Evolutionary conservation across 23 tunicate genomes (phyloP).

Genomic region (Botrylloides violaceus): DNA sequence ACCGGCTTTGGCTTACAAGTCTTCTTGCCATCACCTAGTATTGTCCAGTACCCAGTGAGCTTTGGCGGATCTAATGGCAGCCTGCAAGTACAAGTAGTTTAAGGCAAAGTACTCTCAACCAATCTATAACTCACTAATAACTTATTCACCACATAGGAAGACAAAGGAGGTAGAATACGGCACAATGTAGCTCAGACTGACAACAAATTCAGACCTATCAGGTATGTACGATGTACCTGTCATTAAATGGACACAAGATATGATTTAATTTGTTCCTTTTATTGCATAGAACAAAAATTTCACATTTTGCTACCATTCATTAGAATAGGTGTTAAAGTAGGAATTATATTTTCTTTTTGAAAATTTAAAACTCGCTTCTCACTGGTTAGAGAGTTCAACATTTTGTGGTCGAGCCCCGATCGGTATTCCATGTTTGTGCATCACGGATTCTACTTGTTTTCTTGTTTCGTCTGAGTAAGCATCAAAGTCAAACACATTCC

Average conservation of each 20-base stretch:
- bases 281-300: neutral
- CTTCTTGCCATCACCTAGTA: slow-evolving; percentile 18
- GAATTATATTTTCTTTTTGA: neutral
- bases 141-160: too few species aligned
- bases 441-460: slow-evolving; percentile 53
- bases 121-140: too few species aligned
- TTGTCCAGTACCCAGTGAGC: slow-evolving; percentile 67
- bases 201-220: too few species aligned
- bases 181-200: too few species aligned
- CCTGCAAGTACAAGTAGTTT: slow-evolving; percentile 19
- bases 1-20: neutral
- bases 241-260: too few species aligned
- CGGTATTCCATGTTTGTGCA: slow-evolving; percentile 95
- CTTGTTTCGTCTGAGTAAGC: slow-evolving; percentile 80
- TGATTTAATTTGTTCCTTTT: too few species aligned
- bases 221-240: too few species aligned
- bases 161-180: too few species aligned
- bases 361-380: slow-evolving; percentile 16
- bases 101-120: too few species aligned
- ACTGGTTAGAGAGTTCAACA: slow-evolving; percentile 73
- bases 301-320: neutral
- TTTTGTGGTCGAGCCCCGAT: slow-evolving; percentile 90
- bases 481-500: slow-evolving; percentile 93
- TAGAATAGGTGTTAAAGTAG: neutral
- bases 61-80: slow-evolving; percentile 45